Evolutionary conservation across 2,888 invertebrate genomes (phyloP).

Genomic region (Drosophila formosana): DNA sequence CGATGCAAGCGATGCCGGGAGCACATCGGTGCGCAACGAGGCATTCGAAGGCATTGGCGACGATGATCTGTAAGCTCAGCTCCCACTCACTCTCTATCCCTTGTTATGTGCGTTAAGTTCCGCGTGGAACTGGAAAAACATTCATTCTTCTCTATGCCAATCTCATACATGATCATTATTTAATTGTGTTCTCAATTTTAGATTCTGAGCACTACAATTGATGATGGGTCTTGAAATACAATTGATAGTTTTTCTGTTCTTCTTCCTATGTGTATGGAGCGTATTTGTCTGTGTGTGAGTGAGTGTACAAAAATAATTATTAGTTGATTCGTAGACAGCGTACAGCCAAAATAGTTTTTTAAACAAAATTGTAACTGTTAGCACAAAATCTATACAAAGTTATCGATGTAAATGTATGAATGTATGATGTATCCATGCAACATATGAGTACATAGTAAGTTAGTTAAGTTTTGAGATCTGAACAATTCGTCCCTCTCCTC

Average conservation of each 20-base stretch:
- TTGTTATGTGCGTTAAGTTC: conserved; percentile 31
- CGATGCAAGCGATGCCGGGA: conserved; percentile 75
- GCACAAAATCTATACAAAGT: conserved; percentile 52
- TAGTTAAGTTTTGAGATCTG: conserved; percentile 28
- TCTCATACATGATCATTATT: conserved; percentile 15
- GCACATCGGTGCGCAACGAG: conserved; percentile 91
- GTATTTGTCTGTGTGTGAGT: conserved; percentile 26
- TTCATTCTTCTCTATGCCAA: conserved; percentile 18
- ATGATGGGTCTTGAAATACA: conserved; percentile 1
- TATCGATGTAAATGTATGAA: conserved; percentile 27
- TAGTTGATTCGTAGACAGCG: conserved; percentile 48
- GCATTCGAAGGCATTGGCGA: conserved; percentile 98
- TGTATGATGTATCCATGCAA: conserved; percentile 20
- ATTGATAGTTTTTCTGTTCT: conserved; percentile 38
- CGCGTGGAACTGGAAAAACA: conserved; percentile 29
- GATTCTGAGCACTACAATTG: not conserved
- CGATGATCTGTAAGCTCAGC: conserved; percentile 90
- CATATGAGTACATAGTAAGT: conserved; percentile 14
- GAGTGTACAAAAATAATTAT: conserved; percentile 45
- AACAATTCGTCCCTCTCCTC: conserved; percentile 22
- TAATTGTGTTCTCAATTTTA: not conserved
- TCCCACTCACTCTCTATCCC: too few species aligned
- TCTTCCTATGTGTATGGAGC: conserved; percentile 9
- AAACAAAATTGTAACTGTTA: conserved; percentile 47
- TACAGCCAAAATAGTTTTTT: conserved; percentile 58